Percentiles rank a stretch among this genome's conserved stretches.
Conservation (phyloP, 2,888 invertebrate species). For the Athripsodes cinereus region DNA sequence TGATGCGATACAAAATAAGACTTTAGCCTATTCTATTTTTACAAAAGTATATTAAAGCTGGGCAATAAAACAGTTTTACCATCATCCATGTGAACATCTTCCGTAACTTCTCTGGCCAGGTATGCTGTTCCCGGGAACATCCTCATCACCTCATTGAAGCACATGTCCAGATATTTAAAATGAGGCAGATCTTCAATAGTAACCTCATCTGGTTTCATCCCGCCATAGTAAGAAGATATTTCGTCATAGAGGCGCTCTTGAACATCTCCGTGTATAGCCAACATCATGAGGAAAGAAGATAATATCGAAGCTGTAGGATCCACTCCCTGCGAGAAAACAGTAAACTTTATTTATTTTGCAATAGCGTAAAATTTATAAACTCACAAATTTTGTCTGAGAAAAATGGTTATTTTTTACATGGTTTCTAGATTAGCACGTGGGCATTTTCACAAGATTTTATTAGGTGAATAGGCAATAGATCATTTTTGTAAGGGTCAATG, state of each 20-base stretch:
- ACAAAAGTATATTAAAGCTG: not conserved
- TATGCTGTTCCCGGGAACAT: slow-evolving; percentile 7
- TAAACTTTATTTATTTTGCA: too few relatives aligned
- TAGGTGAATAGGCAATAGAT: too few relatives aligned
- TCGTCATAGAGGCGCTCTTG: slow-evolving; percentile 10
- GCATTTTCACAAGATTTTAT: too few relatives aligned
- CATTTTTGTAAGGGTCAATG: too few relatives aligned
- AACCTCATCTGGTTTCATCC: not conserved
- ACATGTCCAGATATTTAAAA: slow-evolving; percentile 10
- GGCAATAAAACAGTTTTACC: not conserved
- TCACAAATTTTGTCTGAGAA: too few relatives aligned
- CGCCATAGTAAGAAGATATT: slow-evolving; percentile 5
- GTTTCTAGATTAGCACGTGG: too few relatives aligned
- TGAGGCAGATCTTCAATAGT: not conserved
- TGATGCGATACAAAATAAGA: too few relatives aligned
- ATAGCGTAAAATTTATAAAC: too few relatives aligned
- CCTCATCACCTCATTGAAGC: slow-evolving; percentile 11
- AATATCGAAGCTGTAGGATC: slow-evolving; percentile 7
- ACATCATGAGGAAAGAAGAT: slow-evolving; percentile 7
- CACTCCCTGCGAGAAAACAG: slow-evolving; percentile 5
- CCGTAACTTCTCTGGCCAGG: slow-evolving; percentile 4
- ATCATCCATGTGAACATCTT: not conserved
- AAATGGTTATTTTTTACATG: too few relatives aligned
- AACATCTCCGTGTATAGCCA: slow-evolving; percentile 11
- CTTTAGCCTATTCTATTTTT: not conserved